Evolutionary conservation across 2,113 vertebrate species (phyloP), one percentile per base, ranked within the genome.

Genomic region (Mungos mungo): DNA sequence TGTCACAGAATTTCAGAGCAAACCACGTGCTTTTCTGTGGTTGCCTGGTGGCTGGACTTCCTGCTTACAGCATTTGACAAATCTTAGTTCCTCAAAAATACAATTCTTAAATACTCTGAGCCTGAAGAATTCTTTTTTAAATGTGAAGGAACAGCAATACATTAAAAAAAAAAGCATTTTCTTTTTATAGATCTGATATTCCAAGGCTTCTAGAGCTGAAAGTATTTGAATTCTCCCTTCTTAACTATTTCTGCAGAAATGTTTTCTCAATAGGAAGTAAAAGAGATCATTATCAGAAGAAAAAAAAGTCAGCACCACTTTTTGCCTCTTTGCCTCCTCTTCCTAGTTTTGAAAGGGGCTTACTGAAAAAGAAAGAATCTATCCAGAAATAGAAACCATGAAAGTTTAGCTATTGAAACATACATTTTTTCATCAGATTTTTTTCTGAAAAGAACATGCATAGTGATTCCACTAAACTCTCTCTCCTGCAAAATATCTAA

Each of bases 71-170:
- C 76, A 97, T 89, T 83, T 95, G 80, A 97, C 97, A 97, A 98
- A 92, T 85, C 87, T 98, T 98, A 97, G 97, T 98, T 98, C 97
- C 98, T 97, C 97, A 98, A 98, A 98, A 97, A 86, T 91, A 96
- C 98, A 93, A 96, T 31, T 66, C 60, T 95, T 96, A 94, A 85
- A 50, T 80, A 96, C 3, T 86, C 79, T 83, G 50, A 47, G 66
- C 23, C 90, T 41, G 35, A 96, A 77, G 38, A 71, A 63, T 29
- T 81, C 35, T 66, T 96, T 77, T 90, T 66, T 69, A 81, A 80
- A 91, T 72, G 33, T 68, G 15, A 94, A 82, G 27, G 6, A 88
- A 65, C 1, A 63, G 69, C 54, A 90, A 86, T 45, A 84, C 3
- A 71, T 52, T 50, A 50, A 50, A 50, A 60, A 86, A 96, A 77